A percentile compares a stretch with the other conserved stretches of the same genome.
Evolutionary conservation across 2,888 invertebrate species (phyloP).

Genomic region (Drosophila anomalata): DNA sequence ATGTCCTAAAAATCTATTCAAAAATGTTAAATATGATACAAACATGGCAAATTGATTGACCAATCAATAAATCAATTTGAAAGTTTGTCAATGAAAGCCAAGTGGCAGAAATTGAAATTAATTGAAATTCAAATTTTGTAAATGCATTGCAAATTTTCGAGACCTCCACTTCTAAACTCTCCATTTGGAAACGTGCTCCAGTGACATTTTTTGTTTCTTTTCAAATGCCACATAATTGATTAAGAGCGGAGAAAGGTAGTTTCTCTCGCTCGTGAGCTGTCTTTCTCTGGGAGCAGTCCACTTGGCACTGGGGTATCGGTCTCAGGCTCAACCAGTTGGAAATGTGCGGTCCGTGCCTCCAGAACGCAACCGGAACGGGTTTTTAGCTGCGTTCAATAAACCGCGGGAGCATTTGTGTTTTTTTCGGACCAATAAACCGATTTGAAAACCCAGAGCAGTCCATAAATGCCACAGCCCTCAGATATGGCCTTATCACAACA

Average conservation of each 20-base stretch:
- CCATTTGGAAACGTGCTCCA: constrained; percentile 1
- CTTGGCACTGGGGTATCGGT: constrained; percentile 1
- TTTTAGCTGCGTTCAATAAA: constrained; percentile 34
- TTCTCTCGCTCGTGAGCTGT: constrained; percentile 21
- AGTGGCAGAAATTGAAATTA: constrained; percentile 59
- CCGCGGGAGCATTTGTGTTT: constrained; percentile 7
- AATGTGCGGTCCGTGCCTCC: constrained; percentile 37
- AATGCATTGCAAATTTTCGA: constrained; percentile 33
- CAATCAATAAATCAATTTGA: constrained; percentile 23
- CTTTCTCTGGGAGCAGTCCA: constrained; percentile 2
- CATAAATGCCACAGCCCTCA: constrained; percentile 13
- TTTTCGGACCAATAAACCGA: constrained; percentile 25
- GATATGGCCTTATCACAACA: constrained; percentile 47
- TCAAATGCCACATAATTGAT: constrained; percentile 21
- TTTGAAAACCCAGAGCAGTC: constrained; percentile 5
- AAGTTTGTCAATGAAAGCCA: constrained; percentile 42
- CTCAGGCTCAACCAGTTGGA: constrained; percentile 55
- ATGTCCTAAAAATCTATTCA: no score
- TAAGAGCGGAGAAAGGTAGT: background rate
- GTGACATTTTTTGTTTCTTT: background rate
- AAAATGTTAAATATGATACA: background rate
- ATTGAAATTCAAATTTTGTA: constrained; percentile 53
- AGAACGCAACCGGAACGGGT: constrained; percentile 60
- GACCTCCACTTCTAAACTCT: background rate
- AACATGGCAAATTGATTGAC: background rate